These are phyloP conservation scores for Pachyuromys duprasi DNA, from an alignment of 2,797 vertebrate genomes.

Conservation along the genomic window DNA sequence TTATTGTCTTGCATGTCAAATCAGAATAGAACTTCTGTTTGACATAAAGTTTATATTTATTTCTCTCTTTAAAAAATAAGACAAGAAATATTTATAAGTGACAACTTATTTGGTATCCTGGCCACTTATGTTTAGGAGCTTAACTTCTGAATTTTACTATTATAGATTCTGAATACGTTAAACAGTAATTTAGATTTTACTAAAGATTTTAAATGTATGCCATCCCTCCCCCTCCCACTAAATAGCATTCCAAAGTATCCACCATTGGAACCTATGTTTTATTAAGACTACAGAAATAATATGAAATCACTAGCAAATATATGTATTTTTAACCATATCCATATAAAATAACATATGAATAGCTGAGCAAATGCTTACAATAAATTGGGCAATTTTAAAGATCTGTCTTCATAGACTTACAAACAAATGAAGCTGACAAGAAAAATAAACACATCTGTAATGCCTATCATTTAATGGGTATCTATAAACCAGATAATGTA, in stretches of 20 bases:
- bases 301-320: conserved; percentile 77
- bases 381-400: conserved; percentile 77
- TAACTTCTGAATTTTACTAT: conserved; percentile 81
- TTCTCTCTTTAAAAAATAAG: conserved; percentile 56
- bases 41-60: conserved; percentile 67
- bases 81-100: conserved; percentile 54
- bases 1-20: conserved; percentile 75
- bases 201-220: conserved; percentile 79
- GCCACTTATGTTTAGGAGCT: conserved; percentile 78
- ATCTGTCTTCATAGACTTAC: conserved; percentile 67
- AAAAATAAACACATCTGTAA: conserved; percentile 72
- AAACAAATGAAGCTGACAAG: conserved; percentile 15
- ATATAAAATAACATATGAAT: conserved; percentile 77
- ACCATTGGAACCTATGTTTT: conserved; percentile 80
- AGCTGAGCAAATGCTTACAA: conserved; percentile 75
- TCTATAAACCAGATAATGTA: conserved; percentile 72
- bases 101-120: conserved; percentile 72
- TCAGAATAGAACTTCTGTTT: conserved; percentile 78
- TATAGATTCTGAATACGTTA: conserved; percentile 74
- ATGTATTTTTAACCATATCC: conserved; percentile 62
- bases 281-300: conserved; percentile 82
- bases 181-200: conserved; percentile 78
- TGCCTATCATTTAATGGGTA: conserved; percentile 80
- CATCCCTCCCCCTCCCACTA: conserved; percentile 69
- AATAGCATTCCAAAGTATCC: conserved; percentile 77